These are phyloP conservation scores for Panthera uncia DNA, from an alignment of 2,113 vertebrate species.

Conservation along the genomic window DNA sequence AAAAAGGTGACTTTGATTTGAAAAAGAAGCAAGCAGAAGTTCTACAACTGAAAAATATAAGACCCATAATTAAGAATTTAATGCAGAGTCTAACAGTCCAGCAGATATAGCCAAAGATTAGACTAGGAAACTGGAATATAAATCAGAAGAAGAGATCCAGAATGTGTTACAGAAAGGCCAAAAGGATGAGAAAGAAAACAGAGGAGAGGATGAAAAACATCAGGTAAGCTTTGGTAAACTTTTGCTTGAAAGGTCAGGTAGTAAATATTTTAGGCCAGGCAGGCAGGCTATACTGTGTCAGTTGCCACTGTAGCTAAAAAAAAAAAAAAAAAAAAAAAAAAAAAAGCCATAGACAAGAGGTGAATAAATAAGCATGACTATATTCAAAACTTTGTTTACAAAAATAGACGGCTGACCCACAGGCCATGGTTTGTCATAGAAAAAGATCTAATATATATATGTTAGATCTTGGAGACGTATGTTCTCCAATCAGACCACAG, in stretches of 20 bases:
- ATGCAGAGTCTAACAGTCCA: neutral
- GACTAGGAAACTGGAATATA: neutral
- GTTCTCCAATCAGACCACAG: neutral
- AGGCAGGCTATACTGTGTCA: neutral
- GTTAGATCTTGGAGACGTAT: neutral
- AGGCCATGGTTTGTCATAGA: neutral
- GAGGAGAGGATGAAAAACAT: neutral
- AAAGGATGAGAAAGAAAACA: neutral
- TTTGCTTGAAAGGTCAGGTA: neutral
- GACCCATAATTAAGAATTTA: neutral
- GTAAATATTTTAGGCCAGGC: neutral
- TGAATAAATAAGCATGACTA: neutral
- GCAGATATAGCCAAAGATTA: neutral
- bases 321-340: neutral
- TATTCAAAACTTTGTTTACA: conserved; percentile 3
- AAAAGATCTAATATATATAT: neutral
- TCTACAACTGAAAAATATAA: neutral
- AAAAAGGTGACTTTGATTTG: neutral
- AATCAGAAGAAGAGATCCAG: neutral
- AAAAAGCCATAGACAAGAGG: neutral
- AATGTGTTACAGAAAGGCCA: neutral
- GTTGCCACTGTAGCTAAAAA: neutral
- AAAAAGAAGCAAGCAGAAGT: neutral
- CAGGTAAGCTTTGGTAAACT: neutral
- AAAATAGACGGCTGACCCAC: neutral